Percentiles rank a stretch among this genome's conserved stretches.
Evolutionary conservation across 2,888 invertebrate species (phyloP).

Genomic region (Tachina grossa): DNA sequence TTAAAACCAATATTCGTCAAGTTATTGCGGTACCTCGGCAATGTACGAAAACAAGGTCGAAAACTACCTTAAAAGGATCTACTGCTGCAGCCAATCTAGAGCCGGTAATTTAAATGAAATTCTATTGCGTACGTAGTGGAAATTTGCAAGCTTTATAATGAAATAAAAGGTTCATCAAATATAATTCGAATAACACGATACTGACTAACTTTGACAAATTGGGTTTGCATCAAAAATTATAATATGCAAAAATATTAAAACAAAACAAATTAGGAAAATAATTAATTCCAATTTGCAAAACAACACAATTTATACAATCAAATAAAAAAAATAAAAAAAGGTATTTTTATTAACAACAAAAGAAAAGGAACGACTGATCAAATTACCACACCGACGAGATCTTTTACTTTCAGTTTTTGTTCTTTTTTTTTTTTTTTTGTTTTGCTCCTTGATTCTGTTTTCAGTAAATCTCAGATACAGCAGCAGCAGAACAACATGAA

Average conservation of each 20-base stretch:
- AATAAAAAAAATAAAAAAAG: constrained; percentile 24
- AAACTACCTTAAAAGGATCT: too few species aligned
- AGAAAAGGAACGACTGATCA: constrained; percentile 51
- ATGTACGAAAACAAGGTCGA: too few species aligned
- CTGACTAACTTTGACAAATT: background rate
- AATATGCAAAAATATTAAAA: constrained; percentile 12
- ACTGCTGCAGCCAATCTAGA: too few species aligned
- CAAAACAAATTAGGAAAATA: constrained; percentile 41
- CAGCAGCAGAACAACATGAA: constrained; percentile 49
- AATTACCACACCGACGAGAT: constrained; percentile 64
- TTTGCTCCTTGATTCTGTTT: constrained; percentile 38
- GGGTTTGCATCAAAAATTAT: background rate
- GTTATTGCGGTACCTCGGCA: too few species aligned
- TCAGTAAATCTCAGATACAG: constrained; percentile 53
- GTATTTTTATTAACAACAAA: constrained; percentile 45
- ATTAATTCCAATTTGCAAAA: constrained; percentile 58
- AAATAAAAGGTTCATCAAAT: too few species aligned
- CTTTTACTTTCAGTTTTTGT: constrained; percentile 17
- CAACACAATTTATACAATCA: constrained; percentile 46
- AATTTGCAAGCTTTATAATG: too few species aligned
- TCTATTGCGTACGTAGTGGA: too few species aligned
- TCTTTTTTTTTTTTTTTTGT: constrained; percentile 10
- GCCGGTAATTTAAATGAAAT: too few species aligned
- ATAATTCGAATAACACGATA: background rate
- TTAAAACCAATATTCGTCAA: too few species aligned